Conservation (phyloP, 2,888 invertebrate species). For the Drosophila yooni region DNA sequence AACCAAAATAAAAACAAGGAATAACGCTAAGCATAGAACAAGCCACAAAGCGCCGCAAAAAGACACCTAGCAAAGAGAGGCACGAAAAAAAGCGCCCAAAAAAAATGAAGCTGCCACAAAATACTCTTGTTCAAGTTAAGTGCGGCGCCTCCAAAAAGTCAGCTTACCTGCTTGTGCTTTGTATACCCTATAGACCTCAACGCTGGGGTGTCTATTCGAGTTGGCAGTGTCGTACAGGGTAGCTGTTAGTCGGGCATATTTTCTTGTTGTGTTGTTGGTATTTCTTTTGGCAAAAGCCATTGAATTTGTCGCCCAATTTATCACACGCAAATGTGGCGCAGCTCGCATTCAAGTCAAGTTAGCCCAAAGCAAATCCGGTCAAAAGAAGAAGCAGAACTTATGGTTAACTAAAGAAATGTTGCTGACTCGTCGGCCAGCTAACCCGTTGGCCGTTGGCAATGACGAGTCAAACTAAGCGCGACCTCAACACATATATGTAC, state of each 20-base stretch:
- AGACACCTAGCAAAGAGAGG: neutral
- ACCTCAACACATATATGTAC: conserved; percentile 15
- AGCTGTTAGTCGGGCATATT: too few relatives aligned
- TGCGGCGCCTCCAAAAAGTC: conserved; percentile 43
- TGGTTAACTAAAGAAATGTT: conserved; percentile 1
- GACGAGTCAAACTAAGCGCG: conserved; percentile 20
- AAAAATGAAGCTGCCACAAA: conserved; percentile 8
- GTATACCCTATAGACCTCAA: neutral
- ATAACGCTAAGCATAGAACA: conserved; percentile 21
- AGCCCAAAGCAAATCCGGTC: conserved; percentile 34
- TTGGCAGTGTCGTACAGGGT: neutral
- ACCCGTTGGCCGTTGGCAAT: conserved; percentile 19
- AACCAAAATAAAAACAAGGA: neutral
- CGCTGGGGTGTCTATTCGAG: neutral
- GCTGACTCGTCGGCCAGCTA: conserved; percentile 38
- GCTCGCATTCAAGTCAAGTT: conserved; percentile 56
- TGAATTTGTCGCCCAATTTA: conserved; percentile 64
- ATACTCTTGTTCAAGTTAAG: conserved; percentile 11
- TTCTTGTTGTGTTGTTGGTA: neutral
- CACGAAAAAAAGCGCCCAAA: neutral
- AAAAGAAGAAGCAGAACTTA: conserved; percentile 23
- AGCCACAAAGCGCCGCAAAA: conserved; percentile 19
- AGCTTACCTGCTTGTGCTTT: conserved; percentile 30
- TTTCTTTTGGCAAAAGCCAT: conserved; percentile 11
- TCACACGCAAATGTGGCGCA: conserved; percentile 46